These are phyloP conservation scores for Eurystomus gularis DNA, from an alignment of 2,113 vertebrate species.

Conservation along the genomic window DNA sequence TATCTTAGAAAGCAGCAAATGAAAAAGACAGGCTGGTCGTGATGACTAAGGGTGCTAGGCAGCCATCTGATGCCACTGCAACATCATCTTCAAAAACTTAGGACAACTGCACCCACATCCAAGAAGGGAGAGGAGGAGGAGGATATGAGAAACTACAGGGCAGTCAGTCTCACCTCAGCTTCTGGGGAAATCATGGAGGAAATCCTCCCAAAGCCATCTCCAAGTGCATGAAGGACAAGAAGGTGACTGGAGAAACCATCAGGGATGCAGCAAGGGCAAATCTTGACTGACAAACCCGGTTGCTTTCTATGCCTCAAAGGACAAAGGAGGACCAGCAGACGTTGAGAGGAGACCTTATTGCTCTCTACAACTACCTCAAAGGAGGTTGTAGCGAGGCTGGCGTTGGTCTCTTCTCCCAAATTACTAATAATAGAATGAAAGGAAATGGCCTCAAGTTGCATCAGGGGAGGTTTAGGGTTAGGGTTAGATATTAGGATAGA, in stretches of 20 bases:
- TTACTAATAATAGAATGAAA: too few relatives aligned
- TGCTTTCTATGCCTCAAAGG: neutral
- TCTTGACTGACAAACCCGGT: neutral
- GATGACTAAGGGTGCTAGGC: neutral
- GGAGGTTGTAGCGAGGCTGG: too few relatives aligned
- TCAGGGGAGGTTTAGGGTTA: too few relatives aligned
- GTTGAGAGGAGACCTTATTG: too few relatives aligned
- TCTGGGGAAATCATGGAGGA: neutral
- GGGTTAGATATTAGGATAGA: too few relatives aligned
- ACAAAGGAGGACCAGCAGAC: neutral
- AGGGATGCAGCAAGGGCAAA: neutral
- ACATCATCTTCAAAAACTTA: neutral
- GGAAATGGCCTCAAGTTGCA: too few relatives aligned
- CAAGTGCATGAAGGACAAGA: neutral
- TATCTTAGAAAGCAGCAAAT: neutral
- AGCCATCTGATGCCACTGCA: neutral
- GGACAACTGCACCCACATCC: fast-evolving
- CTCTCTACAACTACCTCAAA: too few relatives aligned
- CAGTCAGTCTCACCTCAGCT: neutral
- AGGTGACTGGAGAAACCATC: neutral
- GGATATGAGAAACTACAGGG: neutral
- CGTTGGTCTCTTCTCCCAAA: too few relatives aligned
- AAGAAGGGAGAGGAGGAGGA: neutral
- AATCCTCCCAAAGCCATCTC: neutral
- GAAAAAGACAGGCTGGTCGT: neutral